Evolutionary conservation across 2,113 vertebrate genomes (phyloP), one percentile per base, ranked within the genome.

Genomic region (Lutjanus erythropterus): DNA sequence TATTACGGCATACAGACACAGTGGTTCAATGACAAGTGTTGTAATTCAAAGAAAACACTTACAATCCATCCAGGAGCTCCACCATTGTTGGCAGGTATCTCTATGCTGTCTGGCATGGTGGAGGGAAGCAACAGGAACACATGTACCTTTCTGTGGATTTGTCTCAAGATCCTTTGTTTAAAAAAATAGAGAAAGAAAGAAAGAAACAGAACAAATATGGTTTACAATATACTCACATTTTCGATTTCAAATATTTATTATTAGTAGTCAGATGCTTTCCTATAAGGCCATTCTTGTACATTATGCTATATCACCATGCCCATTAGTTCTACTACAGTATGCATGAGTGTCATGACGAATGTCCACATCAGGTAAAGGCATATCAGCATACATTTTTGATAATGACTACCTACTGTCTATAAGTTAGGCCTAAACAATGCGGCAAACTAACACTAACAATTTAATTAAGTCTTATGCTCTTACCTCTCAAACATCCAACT

Each of bases 81-180:
- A 21, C 19, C 31, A 21, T 69, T 53, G 29, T 29, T 67, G 41
- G 61, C n/a, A 71, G 39, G 25, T n/a, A 16, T 56, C 19, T 62
- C 56, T 10, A 0, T 6, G 3, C 0, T 75, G 39, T 69, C 55
- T 53, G 76, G 35, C 5, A 25, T 39, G 29, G 8, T 68, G 19
- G 86, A 53, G 25, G 94, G 86, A 47, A 96, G 78, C 82, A 97
- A 80, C 80, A 96, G 80, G 78, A 97, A 94, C 47, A 97, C 89
- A 6, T 98, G 97, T 39, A 96, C 56, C 58, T 96, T 94, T 81
- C 55, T 94, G 60, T 94, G 89, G 5, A 95, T 92, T 53, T 91
- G 92, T 44, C 56, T 86, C 55, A 93, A 90, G 80, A 46, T 86
- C 75, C 94, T 95, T 75, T 16, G 71, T 31, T 37, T 76, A 85